These are phyloP conservation scores for Scaptodrosophila latifasciaeformis DNA, from an alignment of 2,888 invertebrate species.

Conservation along the genomic window DNA sequence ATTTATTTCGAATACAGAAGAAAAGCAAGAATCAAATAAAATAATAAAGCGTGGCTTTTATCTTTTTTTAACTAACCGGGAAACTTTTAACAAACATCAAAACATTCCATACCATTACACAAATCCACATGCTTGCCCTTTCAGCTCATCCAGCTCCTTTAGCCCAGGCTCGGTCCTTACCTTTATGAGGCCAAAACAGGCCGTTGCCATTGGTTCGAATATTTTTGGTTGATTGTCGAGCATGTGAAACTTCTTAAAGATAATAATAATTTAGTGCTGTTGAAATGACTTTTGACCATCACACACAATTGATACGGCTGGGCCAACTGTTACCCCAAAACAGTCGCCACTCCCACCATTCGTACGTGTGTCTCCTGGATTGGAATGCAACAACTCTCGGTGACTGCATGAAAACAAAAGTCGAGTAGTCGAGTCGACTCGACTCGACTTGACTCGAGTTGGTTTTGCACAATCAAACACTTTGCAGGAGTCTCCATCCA, in stretches of 20 bases:
- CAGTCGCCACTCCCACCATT: constrained; percentile 22
- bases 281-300: constrained; percentile 77
- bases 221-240: constrained; percentile 62
- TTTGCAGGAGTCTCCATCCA: neutral
- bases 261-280: constrained; percentile 77
- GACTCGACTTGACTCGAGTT: neutral
- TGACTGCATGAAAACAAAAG: constrained; percentile 41
- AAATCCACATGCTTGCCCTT: constrained; percentile 42
- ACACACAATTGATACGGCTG: constrained; percentile 73
- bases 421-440: constrained; percentile 39
- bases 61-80: no score
- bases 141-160: no score
- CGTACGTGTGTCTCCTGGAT: constrained; percentile 19
- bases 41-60: no score
- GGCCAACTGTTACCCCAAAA: constrained; percentile 26
- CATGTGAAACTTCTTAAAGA: constrained; percentile 76
- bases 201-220: constrained; percentile 7
- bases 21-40: no score
- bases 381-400: constrained; percentile 50
- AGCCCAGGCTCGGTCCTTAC: no score
- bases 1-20: no score
- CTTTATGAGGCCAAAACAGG: neutral
- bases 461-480: constrained; percentile 41
- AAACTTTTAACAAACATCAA: constrained; percentile 56
- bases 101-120: constrained; percentile 65